Evolutionary conservation across 2,797 vertebrate species (phyloP), one percentile per base, ranked within the genome.

Genomic region (Gadopsis bispinosus): DNA sequence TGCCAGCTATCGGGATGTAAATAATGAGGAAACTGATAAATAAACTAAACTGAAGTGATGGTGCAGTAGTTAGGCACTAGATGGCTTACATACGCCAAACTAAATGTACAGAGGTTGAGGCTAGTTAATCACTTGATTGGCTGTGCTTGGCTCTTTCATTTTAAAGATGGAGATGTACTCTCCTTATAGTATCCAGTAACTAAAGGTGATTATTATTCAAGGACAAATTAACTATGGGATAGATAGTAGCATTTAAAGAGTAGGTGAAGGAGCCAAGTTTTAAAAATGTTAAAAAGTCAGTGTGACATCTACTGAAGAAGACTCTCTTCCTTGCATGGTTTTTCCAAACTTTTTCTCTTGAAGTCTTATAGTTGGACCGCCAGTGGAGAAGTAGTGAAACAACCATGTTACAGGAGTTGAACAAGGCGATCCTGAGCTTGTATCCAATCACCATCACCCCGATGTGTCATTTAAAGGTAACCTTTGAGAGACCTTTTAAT

Each of bases 401-500:
- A 35, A 47, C 10, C 35, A 41, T 6, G 12, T 61, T 22, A 73
- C 67, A 62, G 53, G 50, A 63, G 35, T n/a, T 41, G 47, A 45
- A 58, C 48, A 60, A 54, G 29, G 14, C 55, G 68, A 73, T 71
- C 29, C n/a, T 60, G 31, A 63, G 20, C 35, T 73, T 60, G n/a
- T 54, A 43, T 51, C 48, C 3, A 20, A 31, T 77, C 13, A 3
- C 29, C 33, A 65, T 77, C 66, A 66, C 35, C 50, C 22, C 19
- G 14, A 1, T 14, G 22, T 73, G 26, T 75, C 51, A 54, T 35
- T 67, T 35, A 33, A 75, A 10, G 47, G 43, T 63, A 66, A 82
- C 88, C 74, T 81, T 80, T 71, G 39, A 50, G 59, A 67, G 70
- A 74, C 75, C 83, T 87, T 87, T 89, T 55, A 41, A 83, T 55